Evolutionary conservation across 2,888 invertebrate species (phyloP).

Genomic region (Chymomyza amoena): DNA sequence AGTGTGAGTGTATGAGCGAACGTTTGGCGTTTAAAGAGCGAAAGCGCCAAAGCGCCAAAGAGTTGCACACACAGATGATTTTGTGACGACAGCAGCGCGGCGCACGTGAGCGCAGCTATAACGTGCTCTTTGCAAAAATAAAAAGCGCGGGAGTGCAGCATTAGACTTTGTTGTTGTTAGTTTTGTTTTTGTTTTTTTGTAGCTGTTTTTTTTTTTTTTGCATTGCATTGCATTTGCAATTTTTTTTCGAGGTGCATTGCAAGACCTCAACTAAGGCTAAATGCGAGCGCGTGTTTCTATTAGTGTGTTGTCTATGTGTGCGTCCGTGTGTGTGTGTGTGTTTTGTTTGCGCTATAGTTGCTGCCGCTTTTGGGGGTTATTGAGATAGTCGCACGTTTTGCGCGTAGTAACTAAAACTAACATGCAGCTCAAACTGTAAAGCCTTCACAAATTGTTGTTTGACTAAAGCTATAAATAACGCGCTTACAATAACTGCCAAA

Average conservation of each 20-base stretch:
- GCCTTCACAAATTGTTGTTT: conserved; percentile 40
- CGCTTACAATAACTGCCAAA: conserved; percentile 33
- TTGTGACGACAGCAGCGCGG: conserved; percentile 14
- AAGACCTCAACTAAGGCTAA: conserved; percentile 72
- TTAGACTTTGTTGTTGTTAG: conserved; percentile 36
- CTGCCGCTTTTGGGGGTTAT: conserved; percentile 69
- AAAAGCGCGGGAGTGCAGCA: conserved; percentile 67
- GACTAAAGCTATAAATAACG: conserved; percentile 27
- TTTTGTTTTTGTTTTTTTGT: conserved; percentile 16
- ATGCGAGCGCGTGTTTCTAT: conserved; percentile 30
- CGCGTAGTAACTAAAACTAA: conserved; percentile 22
- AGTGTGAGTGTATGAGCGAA: conserved; percentile 22
- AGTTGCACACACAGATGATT: conserved; percentile 11
- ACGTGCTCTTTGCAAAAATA: conserved; percentile 23
- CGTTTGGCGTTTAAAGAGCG: conserved; percentile 9
- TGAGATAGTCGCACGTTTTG: conserved; percentile 63
- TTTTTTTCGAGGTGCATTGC: conserved; percentile 66
- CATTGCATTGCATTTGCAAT: conserved; percentile 43
- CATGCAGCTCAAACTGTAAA: conserved; percentile 50
- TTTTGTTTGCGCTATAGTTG: conserved; percentile 39
- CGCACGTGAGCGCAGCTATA: neutral
- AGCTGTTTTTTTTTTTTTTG: conserved; percentile 20
- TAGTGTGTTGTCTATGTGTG: conserved; percentile 23
- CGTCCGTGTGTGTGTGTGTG: conserved; percentile 16
- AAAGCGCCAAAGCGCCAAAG: conserved; percentile 28